Conservation (phyloP, 2,888 invertebrate genomes). For the Drosophila lacicola region DNA sequence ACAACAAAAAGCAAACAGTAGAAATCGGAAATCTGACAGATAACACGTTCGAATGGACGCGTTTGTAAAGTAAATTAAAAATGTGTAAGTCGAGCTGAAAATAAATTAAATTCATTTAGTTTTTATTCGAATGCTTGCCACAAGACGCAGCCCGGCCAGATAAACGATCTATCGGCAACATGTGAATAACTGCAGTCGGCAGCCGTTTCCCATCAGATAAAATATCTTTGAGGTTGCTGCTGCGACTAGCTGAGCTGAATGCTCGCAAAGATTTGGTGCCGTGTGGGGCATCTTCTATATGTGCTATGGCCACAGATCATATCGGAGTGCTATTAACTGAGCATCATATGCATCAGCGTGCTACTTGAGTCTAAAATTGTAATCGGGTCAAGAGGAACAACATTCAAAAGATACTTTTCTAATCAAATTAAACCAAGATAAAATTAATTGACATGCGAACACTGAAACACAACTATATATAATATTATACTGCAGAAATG, state of each 20-base stretch:
- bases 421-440: not conserved
- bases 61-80: constrained; percentile 55
- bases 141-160: constrained; percentile 19
- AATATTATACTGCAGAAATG: too few relatives aligned
- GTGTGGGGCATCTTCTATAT: constrained; percentile 30
- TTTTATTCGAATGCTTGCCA: constrained; percentile 49
- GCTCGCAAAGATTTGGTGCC: constrained; percentile 5
- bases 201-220: constrained; percentile 66
- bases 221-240: constrained; percentile 54
- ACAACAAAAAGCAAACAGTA: constrained; percentile 35
- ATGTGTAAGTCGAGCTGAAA: constrained; percentile 65
- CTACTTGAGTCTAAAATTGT: constrained; percentile 33
- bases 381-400: constrained; percentile 7
- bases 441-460: too few relatives aligned
- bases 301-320: constrained; percentile 16
- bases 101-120: constrained; percentile 67
- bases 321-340: constrained; percentile 44
- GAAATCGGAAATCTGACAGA: constrained; percentile 65
- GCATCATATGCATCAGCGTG: constrained; percentile 28
- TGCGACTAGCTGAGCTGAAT: constrained; percentile 24
- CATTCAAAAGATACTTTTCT: constrained; percentile 2
- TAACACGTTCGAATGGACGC: constrained; percentile 46
- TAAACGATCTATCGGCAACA: constrained; percentile 36
- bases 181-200: constrained; percentile 4
- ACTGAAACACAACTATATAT: too few relatives aligned